These are phyloP conservation scores for Potorous gilbertii DNA, from an alignment of 2,797 vertebrate species.

Conservation along the genomic window DNA sequence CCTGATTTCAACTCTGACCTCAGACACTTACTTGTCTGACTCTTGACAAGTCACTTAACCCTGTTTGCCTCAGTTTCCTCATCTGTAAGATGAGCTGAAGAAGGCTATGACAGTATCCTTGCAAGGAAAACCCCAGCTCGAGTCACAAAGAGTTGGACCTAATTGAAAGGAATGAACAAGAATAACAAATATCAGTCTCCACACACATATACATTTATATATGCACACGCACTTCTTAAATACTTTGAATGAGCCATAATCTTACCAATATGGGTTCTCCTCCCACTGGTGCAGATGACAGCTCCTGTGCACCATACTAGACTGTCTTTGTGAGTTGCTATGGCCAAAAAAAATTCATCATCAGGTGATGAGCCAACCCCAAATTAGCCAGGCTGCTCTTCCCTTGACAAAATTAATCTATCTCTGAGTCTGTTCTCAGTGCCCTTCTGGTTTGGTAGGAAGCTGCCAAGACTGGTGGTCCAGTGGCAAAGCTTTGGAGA, in stretches of 20 bases:
- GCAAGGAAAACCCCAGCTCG: neutral
- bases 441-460: neutral
- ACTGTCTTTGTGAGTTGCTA: neutral
- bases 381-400: neutral
- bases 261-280: neutral
- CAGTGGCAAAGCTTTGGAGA: neutral
- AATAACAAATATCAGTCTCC: neutral
- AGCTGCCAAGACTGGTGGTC: neutral
- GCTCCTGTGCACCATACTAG: neutral
- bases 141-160: neutral
- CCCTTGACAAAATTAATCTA: neutral
- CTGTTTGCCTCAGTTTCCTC: neutral
- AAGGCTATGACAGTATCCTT: neutral
- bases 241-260: neutral
- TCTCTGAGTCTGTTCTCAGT: neutral
- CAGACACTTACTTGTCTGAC: neutral
- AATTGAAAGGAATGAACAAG: neutral
- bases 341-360: neutral
- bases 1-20: neutral
- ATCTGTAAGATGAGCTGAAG: neutral
- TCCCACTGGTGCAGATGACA: neutral
- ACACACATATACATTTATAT: neutral
- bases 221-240: neutral
- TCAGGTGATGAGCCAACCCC: neutral
- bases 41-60: neutral